These are phyloP conservation scores for Nomada goodeniana DNA, from an alignment of 2,888 invertebrate genomes.

Conservation along the genomic window DNA sequence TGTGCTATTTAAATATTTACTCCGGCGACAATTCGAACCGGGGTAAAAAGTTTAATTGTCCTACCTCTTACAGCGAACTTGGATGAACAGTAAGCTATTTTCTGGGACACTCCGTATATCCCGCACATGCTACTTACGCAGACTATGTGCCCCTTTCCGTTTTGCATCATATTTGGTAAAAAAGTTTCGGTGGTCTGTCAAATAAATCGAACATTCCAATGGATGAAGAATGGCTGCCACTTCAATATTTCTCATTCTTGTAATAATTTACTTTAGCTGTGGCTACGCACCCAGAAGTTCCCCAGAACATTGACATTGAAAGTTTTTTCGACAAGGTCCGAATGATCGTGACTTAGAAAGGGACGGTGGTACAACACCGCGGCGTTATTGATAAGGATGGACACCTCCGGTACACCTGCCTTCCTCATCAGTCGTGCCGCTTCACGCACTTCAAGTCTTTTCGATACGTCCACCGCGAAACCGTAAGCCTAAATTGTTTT, in stretches of 20 bases:
- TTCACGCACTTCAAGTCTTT: slow-evolving; percentile 73
- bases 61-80: slow-evolving; percentile 85
- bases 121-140: slow-evolving; percentile 84
- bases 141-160: slow-evolving; percentile 83
- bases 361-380: slow-evolving; percentile 83
- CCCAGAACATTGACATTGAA: slow-evolving; percentile 84
- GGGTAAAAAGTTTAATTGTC: neutral
- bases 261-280: neutral
- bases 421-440: slow-evolving; percentile 74
- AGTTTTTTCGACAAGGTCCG: slow-evolving; percentile 80
- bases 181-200: slow-evolving; percentile 82
- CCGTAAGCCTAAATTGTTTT: slow-evolving; percentile 74
- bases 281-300: slow-evolving; percentile 83
- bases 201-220: neutral
- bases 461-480: slow-evolving; percentile 78
- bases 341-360: slow-evolving; percentile 78
- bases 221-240: too few relatives aligned
- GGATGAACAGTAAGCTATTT: slow-evolving; percentile 84
- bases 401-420: slow-evolving; percentile 81
- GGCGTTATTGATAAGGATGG: slow-evolving; percentile 85
- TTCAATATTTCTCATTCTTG: neutral
- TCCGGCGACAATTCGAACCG: neutral
- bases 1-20: neutral
- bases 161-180: slow-evolving; percentile 83
- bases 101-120: slow-evolving; percentile 81